These are phyloP conservation scores for Dryobota labecula DNA, from an alignment of 2,888 invertebrate species.

Conservation along the genomic window DNA sequence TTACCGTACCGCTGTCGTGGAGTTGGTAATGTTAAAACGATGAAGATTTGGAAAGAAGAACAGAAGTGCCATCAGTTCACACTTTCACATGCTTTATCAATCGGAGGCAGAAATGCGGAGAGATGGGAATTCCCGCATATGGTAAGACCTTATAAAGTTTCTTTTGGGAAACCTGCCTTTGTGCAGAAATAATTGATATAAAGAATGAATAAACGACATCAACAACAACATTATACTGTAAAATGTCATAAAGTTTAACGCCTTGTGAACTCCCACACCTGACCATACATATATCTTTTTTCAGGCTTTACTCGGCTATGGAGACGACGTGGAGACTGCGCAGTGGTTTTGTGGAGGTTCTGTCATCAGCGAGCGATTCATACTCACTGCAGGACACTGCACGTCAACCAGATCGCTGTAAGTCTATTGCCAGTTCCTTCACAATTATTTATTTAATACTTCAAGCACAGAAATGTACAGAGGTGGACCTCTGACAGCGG, in stretches of 20 bases:
- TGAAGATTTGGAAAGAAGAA: constrained; percentile 17
- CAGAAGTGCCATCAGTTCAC: constrained; percentile 10
- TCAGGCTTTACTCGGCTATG: constrained; percentile 58
- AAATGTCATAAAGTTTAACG: not conserved
- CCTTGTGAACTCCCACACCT: too few species aligned
- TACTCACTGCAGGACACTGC: constrained; percentile 68
- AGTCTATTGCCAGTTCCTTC: not conserved
- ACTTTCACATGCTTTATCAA: accelerated
- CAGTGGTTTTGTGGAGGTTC: constrained; percentile 70
- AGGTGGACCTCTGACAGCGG: not conserved
- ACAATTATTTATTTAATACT: not conserved
- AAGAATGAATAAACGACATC: too few species aligned
- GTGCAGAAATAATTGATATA: not conserved
- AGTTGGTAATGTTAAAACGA: accelerated
- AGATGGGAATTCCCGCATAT: constrained; percentile 55
- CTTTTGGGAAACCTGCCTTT: not conserved
- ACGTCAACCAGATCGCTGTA: constrained; percentile 16
- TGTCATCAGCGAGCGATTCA: constrained; percentile 68
- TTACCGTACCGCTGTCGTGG: constrained; percentile 48
- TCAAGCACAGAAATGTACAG: too few species aligned
- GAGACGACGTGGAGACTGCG: constrained; percentile 36
- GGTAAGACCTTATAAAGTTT: constrained; percentile 21
- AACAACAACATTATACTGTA: not conserved
- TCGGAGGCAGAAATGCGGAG: constrained; percentile 42
- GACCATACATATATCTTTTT: not conserved